Evolutionary conservation across 2,888 invertebrate genomes (phyloP), one percentile per base, ranked within the genome.

Genomic region (Dinocampus coccinellae): DNA sequence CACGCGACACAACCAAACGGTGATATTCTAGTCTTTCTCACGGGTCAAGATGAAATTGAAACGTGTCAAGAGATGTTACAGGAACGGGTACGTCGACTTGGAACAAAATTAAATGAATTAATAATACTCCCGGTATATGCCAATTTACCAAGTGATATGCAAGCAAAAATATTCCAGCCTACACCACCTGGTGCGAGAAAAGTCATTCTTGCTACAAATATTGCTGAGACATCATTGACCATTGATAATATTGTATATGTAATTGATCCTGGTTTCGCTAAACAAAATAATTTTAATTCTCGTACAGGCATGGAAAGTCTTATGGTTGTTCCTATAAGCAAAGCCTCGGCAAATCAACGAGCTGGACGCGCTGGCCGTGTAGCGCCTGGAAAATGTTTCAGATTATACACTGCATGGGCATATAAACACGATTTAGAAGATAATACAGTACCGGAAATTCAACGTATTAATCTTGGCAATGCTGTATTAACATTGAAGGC

Each of bases 241-340:
- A 99, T 99, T 79, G 99, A 99, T 86, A 99, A 99, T 81, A 99
- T 99, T 76, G 94, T 97, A 74, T 99, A 97, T 88, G 99, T 99
- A 0, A 98, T 99, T 78, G 99, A 99, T 89, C 98, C 99, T n/a
- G 99, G 99, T 0, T 99, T 98, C 89, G 97, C 97, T 60, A 99
- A 99, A 87, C 98, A 99, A 88, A 99, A 99, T 85, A 97, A 98
- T 88, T 99, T 98, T 84, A 95, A 99, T 89, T 97, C 99, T 0
- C 91, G 97, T 78, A 98, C 98, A 0, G 99, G 99, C 26, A 99
- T 99, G 96, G 99, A 99, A 86, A 98, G 98, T 79, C 90, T 99
- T 72, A 95, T 97, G 90, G 97, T 99, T 3, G 97, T 97, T n/a
- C 99, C 99, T 2, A 97, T 99, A 76, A 99, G 98, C 3, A 98